A percentile compares a stretch with the other conserved stretches of the same genome.
phyloP scores from a whole-genome alignment of 2,888 invertebrate species.

The Cerastis rubricosa region DNA sequence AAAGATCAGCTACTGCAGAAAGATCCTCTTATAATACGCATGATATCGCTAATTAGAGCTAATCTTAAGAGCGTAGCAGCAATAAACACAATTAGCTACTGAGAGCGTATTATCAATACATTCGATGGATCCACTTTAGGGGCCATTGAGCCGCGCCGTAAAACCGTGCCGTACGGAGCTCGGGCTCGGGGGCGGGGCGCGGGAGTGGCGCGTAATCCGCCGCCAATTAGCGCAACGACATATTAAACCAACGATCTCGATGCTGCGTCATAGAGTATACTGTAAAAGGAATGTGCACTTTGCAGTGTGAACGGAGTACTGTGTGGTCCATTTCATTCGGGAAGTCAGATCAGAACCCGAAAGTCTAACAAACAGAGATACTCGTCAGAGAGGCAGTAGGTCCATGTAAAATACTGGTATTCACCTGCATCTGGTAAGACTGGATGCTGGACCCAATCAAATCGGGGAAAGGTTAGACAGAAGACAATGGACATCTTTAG shows the following conservation, averaged over 20 bases:
- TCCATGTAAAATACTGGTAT: neutral
- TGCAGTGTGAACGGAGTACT: neutral
- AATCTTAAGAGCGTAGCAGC: constrained; percentile 37
- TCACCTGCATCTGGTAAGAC: neutral
- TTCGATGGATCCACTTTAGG: constrained; percentile 55
- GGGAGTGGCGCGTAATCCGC: constrained; percentile 39
- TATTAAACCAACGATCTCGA: constrained; percentile 27
- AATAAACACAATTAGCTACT: constrained; percentile 60
- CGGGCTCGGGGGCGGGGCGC: neutral
- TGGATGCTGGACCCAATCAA: neutral
- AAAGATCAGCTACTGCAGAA: neutral
- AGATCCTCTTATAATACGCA: constrained; percentile 12
- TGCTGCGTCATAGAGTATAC: neutral
- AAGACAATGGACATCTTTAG: neutral
- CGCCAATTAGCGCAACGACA: constrained; percentile 51
- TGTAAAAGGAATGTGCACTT: neutral
- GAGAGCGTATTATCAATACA: constrained; percentile 49
- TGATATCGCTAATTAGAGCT: constrained; percentile 31
- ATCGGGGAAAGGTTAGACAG: neutral
- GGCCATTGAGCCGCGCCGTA: constrained; percentile 44
- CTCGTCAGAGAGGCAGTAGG: neutral
- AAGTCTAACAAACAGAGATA: neutral
- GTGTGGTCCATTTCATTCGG: too few species aligned
- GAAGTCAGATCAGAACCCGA: neutral
- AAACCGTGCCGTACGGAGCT: constrained; percentile 16